These are phyloP conservation scores for Mycteria americana DNA, from an alignment of 2,797 vertebrate genomes.

Conservation along the genomic window DNA sequence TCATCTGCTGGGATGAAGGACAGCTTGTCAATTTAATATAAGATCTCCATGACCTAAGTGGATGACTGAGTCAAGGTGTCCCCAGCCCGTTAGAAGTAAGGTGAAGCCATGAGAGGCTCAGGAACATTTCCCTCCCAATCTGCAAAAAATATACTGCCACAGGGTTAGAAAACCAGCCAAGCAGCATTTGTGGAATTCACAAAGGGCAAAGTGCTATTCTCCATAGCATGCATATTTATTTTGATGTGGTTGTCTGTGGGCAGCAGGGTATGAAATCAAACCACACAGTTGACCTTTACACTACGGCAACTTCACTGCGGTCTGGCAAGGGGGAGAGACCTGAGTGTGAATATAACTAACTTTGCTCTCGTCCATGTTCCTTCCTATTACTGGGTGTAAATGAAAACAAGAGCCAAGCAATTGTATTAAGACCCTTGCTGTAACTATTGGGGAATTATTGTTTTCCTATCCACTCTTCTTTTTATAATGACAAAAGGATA, in stretches of 20 bases:
- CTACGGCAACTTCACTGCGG: fast-evolving
- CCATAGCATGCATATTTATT: not conserved
- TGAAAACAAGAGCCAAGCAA: not conserved
- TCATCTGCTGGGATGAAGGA: not conserved
- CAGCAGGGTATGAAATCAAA: constrained; percentile 15
- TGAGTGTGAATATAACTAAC: not conserved
- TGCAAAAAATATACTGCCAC: not conserved
- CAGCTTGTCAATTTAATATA: not conserved
- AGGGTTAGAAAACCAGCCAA: not conserved
- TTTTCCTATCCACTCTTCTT: not conserved
- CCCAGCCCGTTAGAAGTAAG: not conserved
- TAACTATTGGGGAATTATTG: not conserved
- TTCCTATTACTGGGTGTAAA: not conserved
- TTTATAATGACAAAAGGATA: not conserved
- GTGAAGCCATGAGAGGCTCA: not conserved
- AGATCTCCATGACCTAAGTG: not conserved
- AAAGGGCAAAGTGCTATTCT: not conserved
- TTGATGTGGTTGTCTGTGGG: constrained; percentile 15
- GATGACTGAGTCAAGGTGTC: not conserved
- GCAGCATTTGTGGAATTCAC: not conserved
- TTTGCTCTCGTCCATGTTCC: not conserved
- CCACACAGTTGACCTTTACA: not conserved
- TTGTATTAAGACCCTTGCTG: not conserved
- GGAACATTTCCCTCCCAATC: not conserved
- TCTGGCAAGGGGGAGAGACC: not conserved